Evolutionary conservation across 1,140 invertebrate genomes (phyloP).

Genomic region (Formica exsecta): DNA sequence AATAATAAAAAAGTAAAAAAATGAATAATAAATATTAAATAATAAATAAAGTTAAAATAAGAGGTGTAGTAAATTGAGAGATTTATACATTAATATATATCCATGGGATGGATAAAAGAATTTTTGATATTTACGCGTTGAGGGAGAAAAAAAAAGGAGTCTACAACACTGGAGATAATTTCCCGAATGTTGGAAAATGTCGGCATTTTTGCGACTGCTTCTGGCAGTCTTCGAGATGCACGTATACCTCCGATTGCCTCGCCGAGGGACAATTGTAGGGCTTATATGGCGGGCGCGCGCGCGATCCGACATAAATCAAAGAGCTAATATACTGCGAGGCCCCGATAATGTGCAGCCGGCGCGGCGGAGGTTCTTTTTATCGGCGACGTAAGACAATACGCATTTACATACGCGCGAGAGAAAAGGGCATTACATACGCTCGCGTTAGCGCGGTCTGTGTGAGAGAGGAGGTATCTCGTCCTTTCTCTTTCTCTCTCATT

Average conservation of each 20-base stretch:
- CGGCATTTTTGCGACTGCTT: background rate
- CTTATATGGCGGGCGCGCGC: slow-evolving; percentile 74
- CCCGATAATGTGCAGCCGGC: slow-evolving; percentile 81
- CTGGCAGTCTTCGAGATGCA: background rate
- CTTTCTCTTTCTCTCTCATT: background rate
- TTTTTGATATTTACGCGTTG: background rate
- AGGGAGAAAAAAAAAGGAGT: background rate
- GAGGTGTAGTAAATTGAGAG: background rate
- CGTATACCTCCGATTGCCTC: slow-evolving; percentile 19
- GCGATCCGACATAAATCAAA: slow-evolving; percentile 84
- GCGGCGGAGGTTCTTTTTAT: slow-evolving; percentile 84
- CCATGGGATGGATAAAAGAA: background rate
- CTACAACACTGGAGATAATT: background rate
- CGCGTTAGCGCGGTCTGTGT: slow-evolving; percentile 44
- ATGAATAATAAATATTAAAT: background rate
- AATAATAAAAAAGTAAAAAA: no score
- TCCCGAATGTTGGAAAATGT: background rate
- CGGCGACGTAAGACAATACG: slow-evolving; percentile 84
- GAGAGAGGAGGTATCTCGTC: slow-evolving; percentile 34
- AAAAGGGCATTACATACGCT: slow-evolving; percentile 53
- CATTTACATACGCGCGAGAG: slow-evolving; percentile 83
- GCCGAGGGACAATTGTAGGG: slow-evolving; percentile 77
- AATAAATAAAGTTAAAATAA: background rate
- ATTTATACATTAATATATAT: background rate
- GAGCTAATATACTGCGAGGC: slow-evolving; percentile 84